These are phyloP conservation scores for Mesitornis unicolor DNA, from an alignment of 2,113 vertebrate species.

Conservation along the genomic window DNA sequence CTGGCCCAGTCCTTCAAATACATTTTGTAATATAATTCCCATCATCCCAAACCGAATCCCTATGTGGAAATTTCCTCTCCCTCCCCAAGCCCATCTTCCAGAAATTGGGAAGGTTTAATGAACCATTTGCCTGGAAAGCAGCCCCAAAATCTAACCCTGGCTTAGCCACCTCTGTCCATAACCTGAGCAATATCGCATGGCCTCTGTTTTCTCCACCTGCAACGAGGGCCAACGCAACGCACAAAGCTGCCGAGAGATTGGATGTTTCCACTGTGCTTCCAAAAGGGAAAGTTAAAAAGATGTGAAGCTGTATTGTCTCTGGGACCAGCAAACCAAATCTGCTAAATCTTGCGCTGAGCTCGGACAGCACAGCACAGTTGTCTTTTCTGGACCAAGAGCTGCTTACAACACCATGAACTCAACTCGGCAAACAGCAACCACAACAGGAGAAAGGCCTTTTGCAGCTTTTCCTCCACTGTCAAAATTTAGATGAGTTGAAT, in stretches of 20 bases:
- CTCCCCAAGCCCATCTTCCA: background rate
- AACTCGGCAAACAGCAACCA: background rate
- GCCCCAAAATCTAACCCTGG: background rate
- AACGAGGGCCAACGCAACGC: background rate
- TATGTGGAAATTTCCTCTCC: background rate
- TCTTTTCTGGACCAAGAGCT: constrained; percentile 58
- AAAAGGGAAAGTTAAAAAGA: constrained; percentile 9
- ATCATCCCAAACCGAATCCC: background rate
- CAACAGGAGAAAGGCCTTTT: constrained; percentile 12
- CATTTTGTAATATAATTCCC: background rate
- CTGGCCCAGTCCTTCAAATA: background rate
- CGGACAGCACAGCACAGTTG: constrained; percentile 46
- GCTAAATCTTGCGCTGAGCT: constrained; percentile 32
- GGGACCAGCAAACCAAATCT: constrained; percentile 13
- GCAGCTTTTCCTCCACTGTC: background rate
- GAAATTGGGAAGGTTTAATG: background rate
- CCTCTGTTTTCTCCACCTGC: background rate
- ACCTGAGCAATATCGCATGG: background rate
- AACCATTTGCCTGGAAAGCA: background rate
- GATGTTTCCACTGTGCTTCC: background rate
- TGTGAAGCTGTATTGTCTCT: background rate
- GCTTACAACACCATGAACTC: constrained; percentile 41
- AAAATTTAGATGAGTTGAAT: constrained; percentile 21
- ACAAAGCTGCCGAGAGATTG: background rate
- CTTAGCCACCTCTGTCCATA: background rate